Evolutionary conservation across 2,888 invertebrate species (phyloP), one percentile per base, ranked within the genome.

Genomic region (Yponomeuta malinellus): DNA sequence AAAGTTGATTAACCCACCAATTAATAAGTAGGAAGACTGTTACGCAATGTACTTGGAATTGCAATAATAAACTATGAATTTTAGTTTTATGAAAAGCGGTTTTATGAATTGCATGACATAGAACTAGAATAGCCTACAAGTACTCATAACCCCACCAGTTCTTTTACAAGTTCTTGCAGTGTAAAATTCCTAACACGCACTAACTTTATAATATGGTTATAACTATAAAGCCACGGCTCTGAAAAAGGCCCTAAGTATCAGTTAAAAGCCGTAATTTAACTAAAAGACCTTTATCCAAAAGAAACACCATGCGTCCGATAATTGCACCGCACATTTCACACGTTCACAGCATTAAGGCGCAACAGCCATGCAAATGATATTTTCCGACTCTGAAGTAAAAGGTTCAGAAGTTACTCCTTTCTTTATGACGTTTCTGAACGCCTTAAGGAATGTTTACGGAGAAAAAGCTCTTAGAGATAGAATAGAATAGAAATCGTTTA

Each of bases 311-410:
- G 15, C 52, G 85, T 78, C 81, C 63, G 63, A 70, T 70, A 70
- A 70, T 70, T 70, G 69, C 10, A 48, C 43, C 37, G 15, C 52
- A 63, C 10, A 70, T 59, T 70, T 63, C 69, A 59, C 63, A 63
- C 77, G 76, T 75, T 76, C 74, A 52, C 69, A 74, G 75, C 78
- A 77, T 80, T 77, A 78, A 75, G 73, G 72, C 72, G 71, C 71
- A 73, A 70, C 70, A 65, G 37, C 74, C 78, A 78, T 76, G 85
- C 85, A 87, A 89, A 87, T 86, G 86, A 87, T 89, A 88, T 73
- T 73, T 72, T 72, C 72, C 68, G 37, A 15, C 52, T 59, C 4
- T 15, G 12, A 59, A 59, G 12, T 12, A 59, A 5, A 59, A 59
- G 52, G 52, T 15, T 2, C 15, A 59, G 52, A 59, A 15, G 52